A percentile compares a stretch with the other conserved stretches of the same genome.
phyloP scores from a whole-genome alignment of 2,797 vertebrate species.

The Sebastes oblongus region DNA sequence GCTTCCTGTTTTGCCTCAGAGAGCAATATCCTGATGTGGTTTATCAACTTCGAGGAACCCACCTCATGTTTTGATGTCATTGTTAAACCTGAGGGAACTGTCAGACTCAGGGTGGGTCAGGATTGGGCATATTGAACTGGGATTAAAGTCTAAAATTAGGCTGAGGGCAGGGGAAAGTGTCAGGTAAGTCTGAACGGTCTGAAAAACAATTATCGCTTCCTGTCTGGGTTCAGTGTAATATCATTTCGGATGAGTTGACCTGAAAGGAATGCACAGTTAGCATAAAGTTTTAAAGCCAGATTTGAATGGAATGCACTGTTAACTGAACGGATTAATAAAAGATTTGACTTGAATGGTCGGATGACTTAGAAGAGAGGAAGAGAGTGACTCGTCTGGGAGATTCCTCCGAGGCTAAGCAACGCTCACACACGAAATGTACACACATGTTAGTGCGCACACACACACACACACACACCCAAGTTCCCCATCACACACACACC shows the following conservation, averaged over 20 bases:
- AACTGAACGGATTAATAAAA: slow-evolving; percentile 75
- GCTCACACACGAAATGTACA: slow-evolving; percentile 42
- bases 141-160: slow-evolving; percentile 69
- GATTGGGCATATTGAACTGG: slow-evolving; percentile 49
- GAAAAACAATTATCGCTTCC: slow-evolving; percentile 71
- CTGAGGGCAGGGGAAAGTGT: slow-evolving; percentile 39
- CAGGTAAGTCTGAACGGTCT: slow-evolving; percentile 37
- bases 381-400: slow-evolving; percentile 62
- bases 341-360: slow-evolving; percentile 68
- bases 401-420: slow-evolving; percentile 51
- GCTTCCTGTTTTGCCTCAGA: slow-evolving; percentile 52
- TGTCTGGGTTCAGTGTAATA: slow-evolving; percentile 57
- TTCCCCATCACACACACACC: slow-evolving; percentile 33
- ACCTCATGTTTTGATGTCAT: slow-evolving; percentile 33
- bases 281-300: slow-evolving; percentile 62
- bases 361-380: slow-evolving; percentile 70
- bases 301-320: slow-evolving; percentile 68
- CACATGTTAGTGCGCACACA: slow-evolving; percentile 27
- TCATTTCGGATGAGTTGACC: slow-evolving; percentile 50
- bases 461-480: slow-evolving; percentile 29
- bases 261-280: slow-evolving; percentile 65
- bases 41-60: slow-evolving; percentile 30
- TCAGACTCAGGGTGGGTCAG: slow-evolving; percentile 66
- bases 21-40: slow-evolving; percentile 35
- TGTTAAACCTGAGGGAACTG: slow-evolving; percentile 45